Evolutionary conservation across 1,140 invertebrate genomes (phyloP).

Genomic region (Drosophila biarmipes): DNA sequence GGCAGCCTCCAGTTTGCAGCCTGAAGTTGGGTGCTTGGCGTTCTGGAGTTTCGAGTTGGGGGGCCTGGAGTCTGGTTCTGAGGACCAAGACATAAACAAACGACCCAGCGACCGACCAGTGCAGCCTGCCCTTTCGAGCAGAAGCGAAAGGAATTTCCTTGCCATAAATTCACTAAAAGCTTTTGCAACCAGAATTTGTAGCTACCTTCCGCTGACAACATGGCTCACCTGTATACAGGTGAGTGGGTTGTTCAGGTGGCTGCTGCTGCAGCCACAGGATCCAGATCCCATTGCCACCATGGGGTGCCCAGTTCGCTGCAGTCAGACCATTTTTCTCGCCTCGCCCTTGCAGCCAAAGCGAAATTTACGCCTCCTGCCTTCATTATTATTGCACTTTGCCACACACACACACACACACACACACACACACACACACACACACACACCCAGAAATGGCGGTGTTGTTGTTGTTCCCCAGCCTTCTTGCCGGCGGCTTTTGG

Average conservation of each 20-base stretch:
- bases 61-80: slow-evolving; percentile 3
- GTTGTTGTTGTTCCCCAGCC: slow-evolving; percentile 19
- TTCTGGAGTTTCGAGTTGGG: too few relatives aligned
- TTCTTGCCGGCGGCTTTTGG: slow-evolving; percentile 25
- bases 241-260: slow-evolving; percentile 9
- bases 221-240: slow-evolving; percentile 65
- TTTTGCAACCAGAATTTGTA: slow-evolving; percentile 81
- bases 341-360: slow-evolving; percentile 66
- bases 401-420: slow-evolving; percentile 27
- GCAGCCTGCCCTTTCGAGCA: slow-evolving; percentile 38
- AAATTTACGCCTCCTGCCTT: slow-evolving; percentile 79
- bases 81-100: slow-evolving; percentile 70
- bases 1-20: slow-evolving; percentile 1
- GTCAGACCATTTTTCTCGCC: slow-evolving; percentile 55
- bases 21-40: not conserved
- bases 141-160: slow-evolving; percentile 73
- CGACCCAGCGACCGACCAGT: slow-evolving; percentile 50
- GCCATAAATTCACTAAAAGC: slow-evolving; percentile 83
- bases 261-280: slow-evolving; percentile 24
- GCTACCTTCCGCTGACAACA: slow-evolving; percentile 80
- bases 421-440: slow-evolving; percentile 37
- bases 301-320: slow-evolving; percentile 50
- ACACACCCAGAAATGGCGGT: slow-evolving; percentile 23
- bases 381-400: slow-evolving; percentile 80
- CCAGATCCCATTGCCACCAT: slow-evolving; percentile 20